A percentile compares a stretch with the other conserved stretches of the same genome.
These are phyloP conservation scores for Rhynchopsitta pachyrhyncha DNA, from an alignment of 2,113 vertebrate genomes.

Conservation along the genomic window DNA sequence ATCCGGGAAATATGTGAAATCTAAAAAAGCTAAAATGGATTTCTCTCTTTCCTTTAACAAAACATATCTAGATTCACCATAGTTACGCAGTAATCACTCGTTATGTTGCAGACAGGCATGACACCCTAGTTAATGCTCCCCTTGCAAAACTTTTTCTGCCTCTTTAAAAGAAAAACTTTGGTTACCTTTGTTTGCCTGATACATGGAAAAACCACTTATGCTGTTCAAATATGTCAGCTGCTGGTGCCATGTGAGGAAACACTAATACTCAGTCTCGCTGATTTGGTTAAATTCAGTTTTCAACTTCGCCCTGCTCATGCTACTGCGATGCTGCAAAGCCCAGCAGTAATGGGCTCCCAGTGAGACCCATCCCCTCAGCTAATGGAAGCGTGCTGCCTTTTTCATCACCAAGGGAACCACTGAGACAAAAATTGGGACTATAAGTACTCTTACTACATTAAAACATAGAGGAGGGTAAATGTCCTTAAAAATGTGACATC, in stretches of 20 bases:
- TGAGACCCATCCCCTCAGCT: not conserved
- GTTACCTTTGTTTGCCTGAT: not conserved
- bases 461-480: not conserved
- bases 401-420: not conserved
- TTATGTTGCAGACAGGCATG: not conserved
- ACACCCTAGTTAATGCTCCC: not conserved
- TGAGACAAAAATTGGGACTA: not conserved
- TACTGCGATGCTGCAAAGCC: not conserved
- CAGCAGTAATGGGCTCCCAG: not conserved
- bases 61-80: not conserved
- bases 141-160: not conserved
- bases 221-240: not conserved
- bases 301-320: not conserved
- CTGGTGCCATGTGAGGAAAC: not conserved
- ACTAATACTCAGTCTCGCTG: not conserved
- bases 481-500: not conserved
- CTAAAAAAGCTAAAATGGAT: not conserved
- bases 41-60: not conserved
- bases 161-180: not conserved
- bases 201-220: fast-evolving
- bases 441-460: not conserved
- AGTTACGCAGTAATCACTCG: not conserved
- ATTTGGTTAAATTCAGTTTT: not conserved
- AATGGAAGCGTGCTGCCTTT: not conserved
- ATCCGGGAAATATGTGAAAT: not conserved